Conservation (phyloP, 2,797 vertebrate species). For the Phrynocephalus vlangalii region DNA sequence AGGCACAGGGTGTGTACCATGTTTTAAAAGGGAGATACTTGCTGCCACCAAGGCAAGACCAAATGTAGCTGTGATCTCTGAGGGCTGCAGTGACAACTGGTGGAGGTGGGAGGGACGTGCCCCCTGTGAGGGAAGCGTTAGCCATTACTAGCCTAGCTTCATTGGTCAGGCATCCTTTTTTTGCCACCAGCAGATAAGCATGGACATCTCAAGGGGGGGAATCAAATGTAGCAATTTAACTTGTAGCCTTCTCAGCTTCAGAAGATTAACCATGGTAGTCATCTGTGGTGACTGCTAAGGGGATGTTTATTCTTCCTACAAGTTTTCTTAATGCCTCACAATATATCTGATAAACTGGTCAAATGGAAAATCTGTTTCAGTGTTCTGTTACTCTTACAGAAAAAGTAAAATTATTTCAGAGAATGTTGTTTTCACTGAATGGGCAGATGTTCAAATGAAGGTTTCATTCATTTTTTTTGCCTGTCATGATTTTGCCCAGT, state of each 20-base stretch:
- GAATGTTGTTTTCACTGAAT: constrained; percentile 47
- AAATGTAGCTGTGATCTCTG: too few species aligned
- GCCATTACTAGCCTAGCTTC: not conserved
- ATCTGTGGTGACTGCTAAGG: not conserved
- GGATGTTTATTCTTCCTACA: not conserved
- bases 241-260: not conserved
- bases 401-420: constrained; percentile 66
- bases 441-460: constrained; percentile 43
- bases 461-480: constrained; percentile 32
- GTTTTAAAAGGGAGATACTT: too few species aligned
- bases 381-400: constrained; percentile 75
- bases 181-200: not conserved
- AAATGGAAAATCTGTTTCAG: not conserved
- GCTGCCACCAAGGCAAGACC: too few species aligned
- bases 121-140: not conserved
- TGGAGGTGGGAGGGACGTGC: not conserved
- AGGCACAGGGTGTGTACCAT: too few species aligned
- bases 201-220: not conserved
- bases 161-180: not conserved
- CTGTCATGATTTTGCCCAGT: rapidly evolving
- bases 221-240: not conserved
- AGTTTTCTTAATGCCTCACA: not conserved
- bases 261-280: too few species aligned
- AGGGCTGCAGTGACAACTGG: too few species aligned
- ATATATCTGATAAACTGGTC: constrained; percentile 56